phyloP scores from a whole-genome alignment of 2,888 invertebrate genomes.

The Caenorhabditis panamensis region DNA sequence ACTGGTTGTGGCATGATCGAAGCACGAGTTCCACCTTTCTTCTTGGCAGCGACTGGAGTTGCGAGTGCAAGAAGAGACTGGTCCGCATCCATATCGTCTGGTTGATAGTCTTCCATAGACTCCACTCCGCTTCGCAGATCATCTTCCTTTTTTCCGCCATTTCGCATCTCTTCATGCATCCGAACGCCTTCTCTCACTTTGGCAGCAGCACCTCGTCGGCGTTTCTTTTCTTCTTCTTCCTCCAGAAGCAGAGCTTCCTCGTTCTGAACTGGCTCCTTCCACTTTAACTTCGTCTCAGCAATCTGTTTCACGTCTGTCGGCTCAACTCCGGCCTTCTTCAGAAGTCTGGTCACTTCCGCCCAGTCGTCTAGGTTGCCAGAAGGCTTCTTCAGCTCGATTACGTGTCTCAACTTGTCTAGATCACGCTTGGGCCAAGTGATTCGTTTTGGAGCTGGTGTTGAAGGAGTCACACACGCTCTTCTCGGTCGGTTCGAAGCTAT shows the following conservation, averaged over 20 bases:
- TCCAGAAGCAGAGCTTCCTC: neutral
- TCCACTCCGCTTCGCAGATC: neutral
- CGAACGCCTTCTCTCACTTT: constrained; percentile 39
- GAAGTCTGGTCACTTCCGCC: constrained; percentile 38
- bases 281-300: constrained; percentile 36
- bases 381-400: constrained; percentile 49
- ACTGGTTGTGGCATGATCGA: constrained; percentile 41
- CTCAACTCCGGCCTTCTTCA: constrained; percentile 43
- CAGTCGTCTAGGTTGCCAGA: constrained; percentile 20
- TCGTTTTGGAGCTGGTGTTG: constrained; percentile 31
- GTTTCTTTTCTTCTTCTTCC: constrained; percentile 38
- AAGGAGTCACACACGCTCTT: constrained; percentile 38
- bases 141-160: neutral
- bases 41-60: constrained; percentile 34
- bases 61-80: constrained; percentile 35
- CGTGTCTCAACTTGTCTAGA: constrained; percentile 35
- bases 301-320: constrained; percentile 17
- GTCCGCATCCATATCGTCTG: constrained; percentile 51
- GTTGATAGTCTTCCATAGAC: constrained; percentile 18
- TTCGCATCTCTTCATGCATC: constrained; percentile 32
- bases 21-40: constrained; percentile 41
- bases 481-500: constrained; percentile 41
- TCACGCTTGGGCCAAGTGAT: constrained; percentile 45
- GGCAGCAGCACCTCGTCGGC: constrained; percentile 34
- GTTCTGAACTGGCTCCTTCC: constrained; percentile 27